Conservation (phyloP, 2,113 vertebrate genomes). For the Pan troglodytes region NHGRI_mPanTro3-v2.1_pri NC_072410.2:25349001-25349500, state of each 20-base stretch:
- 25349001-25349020: not conserved
- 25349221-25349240: not conserved
- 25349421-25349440: not conserved
- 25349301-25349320: not conserved
- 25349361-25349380: not conserved
- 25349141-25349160: not conserved
- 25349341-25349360: not conserved
- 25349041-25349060: not conserved
- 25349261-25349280: not conserved
- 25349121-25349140: too few relatives aligned
- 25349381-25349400: not conserved
- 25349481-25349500: slow-evolving; percentile 86
- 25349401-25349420: not conserved
- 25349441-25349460: not conserved
- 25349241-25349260: not conserved
- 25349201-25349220: not conserved
- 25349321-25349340: slow-evolving; percentile 6
- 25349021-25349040: not conserved
- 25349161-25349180: not conserved
- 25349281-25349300: not conserved
- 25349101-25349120: not conserved
- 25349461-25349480: not conserved
- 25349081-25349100: not conserved
- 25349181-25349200: not conserved
- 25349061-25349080: not conserved